Percentiles rank a stretch among this genome's conserved stretches.
Evolutionary conservation across 2,797 vertebrate genomes (phyloP).

Genomic region (Carcharodon carcharias): DNA sequence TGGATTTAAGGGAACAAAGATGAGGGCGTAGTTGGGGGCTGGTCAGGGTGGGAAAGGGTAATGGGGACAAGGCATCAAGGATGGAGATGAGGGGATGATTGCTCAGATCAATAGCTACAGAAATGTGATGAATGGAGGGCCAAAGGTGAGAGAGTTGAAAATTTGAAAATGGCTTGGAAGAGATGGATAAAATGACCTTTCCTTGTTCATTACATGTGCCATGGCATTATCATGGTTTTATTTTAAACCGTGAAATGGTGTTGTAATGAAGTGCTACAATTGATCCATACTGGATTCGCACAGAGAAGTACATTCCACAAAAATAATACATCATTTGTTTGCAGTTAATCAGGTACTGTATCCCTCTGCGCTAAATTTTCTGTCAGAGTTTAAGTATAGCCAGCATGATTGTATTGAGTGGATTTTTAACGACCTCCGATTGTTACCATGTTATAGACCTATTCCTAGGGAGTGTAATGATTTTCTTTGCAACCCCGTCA

Average conservation of each 20-base stretch:
- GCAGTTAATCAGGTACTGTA: not conserved
- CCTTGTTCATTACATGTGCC: not conserved
- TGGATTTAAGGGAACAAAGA: no score
- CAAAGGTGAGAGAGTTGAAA: not conserved
- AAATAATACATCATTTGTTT: not conserved
- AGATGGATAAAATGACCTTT: not conserved
- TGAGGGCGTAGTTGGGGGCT: not conserved
- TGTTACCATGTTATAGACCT: not conserved
- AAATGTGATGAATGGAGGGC: not conserved
- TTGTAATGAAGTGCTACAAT: not conserved
- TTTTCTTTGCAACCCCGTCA: not conserved
- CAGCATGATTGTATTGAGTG: not conserved
- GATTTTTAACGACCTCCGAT: not conserved
- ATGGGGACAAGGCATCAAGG: not conserved
- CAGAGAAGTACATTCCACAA: not conserved
- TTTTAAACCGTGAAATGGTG: not conserved
- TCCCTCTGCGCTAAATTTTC: not conserved
- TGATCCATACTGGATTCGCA: not conserved
- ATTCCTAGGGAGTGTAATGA: not conserved
- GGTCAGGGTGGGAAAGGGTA: not conserved
- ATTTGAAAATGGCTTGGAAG: not conserved
- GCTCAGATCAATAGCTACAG: not conserved
- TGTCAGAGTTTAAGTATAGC: not conserved
- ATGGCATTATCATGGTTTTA: not conserved
- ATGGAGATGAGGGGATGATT: not conserved